These are phyloP conservation scores for Geotrupes spiniger DNA, from an alignment of 2,888 invertebrate genomes.

Conservation along the genomic window DNA sequence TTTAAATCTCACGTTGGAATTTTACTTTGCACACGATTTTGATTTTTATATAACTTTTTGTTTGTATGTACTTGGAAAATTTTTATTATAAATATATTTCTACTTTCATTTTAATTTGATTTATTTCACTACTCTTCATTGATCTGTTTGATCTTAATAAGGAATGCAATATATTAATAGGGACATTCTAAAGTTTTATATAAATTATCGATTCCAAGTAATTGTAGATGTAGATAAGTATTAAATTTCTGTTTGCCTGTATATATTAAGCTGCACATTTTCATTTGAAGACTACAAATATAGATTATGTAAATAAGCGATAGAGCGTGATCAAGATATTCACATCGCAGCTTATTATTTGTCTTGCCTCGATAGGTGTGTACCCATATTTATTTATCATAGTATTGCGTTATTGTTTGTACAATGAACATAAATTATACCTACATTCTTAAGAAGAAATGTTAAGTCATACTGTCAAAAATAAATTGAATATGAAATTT, in stretches of 20 bases:
- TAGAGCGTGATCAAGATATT: conserved; percentile 8
- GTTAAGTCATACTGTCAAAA: conserved; percentile 44
- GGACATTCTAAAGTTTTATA: too few species aligned
- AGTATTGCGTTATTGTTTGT: conserved; percentile 34
- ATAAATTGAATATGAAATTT: conserved; percentile 45
- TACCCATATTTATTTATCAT: conserved; percentile 24
- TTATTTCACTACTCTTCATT: conserved; percentile 20
- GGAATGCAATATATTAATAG: too few species aligned
- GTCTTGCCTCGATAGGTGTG: conserved; percentile 44
- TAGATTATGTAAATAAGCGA: conserved; percentile 23
- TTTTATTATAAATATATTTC: conserved; percentile 49
- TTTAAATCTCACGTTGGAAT: conserved; percentile 24
- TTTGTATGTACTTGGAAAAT: conserved; percentile 46
- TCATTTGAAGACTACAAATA: conserved; percentile 15
- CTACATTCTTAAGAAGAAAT: conserved; percentile 35
- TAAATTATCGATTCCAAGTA: conserved; percentile 8
- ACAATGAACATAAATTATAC: conserved; percentile 27
- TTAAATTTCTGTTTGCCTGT: conserved; percentile 28
- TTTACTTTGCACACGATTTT: conserved; percentile 38
- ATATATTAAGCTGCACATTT: conserved; percentile 27
- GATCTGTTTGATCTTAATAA: too few species aligned
- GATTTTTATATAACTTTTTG: conserved; percentile 31
- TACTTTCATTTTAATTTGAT: conserved; percentile 36
- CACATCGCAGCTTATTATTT: conserved; percentile 28
- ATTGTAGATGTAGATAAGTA: conserved; percentile 19